Evolutionary conservation across 2,888 invertebrate species (phyloP).

Genomic region (Rotaria magnacalcarata): DNA sequence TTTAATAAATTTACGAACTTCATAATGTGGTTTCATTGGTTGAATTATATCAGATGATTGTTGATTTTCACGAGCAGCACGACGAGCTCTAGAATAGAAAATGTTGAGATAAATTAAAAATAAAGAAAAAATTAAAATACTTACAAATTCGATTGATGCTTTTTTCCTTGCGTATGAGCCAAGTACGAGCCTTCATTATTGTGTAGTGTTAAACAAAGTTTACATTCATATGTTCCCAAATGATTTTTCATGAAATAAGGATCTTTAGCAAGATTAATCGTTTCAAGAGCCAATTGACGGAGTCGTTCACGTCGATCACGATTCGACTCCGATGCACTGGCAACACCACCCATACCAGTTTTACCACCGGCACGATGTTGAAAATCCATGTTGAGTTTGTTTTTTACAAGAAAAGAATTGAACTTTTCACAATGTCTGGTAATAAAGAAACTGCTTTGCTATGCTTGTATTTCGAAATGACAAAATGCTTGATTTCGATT

Average conservation of each 20-base stretch:
- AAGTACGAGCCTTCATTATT: slow-evolving; percentile 96
- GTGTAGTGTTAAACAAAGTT: slow-evolving; percentile 91
- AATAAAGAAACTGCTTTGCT: no score
- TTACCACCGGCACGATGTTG: slow-evolving; percentile 71
- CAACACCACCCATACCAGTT: slow-evolving; percentile 97
- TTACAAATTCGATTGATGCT: slow-evolving; percentile 90
- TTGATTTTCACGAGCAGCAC: slow-evolving; percentile 97
- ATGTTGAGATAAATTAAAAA: no score
- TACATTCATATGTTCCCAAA: slow-evolving; percentile 93
- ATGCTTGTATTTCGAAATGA: no score
- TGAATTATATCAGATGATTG: slow-evolving; percentile 80
- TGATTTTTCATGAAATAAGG: slow-evolving; percentile 99
- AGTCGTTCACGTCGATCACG: slow-evolving; percentile 89
- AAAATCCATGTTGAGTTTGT: slow-evolving; percentile 28
- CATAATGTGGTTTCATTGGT: slow-evolving; percentile 89
- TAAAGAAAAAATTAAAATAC: neutral
- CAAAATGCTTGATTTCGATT: no score
- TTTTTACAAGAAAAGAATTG: no score
- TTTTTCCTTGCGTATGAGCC: slow-evolving; percentile 98
- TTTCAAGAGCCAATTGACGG: slow-evolving; percentile 89
- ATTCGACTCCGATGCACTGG: slow-evolving; percentile 97
- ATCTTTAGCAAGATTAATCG: slow-evolving; percentile 96
- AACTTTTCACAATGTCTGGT: no score
- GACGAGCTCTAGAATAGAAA: slow-evolving; percentile 66
- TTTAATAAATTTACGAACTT: slow-evolving; percentile 97